phyloP scores from a whole-genome alignment of 2,113 vertebrate genomes.

The Clinocottus analis region DNA sequence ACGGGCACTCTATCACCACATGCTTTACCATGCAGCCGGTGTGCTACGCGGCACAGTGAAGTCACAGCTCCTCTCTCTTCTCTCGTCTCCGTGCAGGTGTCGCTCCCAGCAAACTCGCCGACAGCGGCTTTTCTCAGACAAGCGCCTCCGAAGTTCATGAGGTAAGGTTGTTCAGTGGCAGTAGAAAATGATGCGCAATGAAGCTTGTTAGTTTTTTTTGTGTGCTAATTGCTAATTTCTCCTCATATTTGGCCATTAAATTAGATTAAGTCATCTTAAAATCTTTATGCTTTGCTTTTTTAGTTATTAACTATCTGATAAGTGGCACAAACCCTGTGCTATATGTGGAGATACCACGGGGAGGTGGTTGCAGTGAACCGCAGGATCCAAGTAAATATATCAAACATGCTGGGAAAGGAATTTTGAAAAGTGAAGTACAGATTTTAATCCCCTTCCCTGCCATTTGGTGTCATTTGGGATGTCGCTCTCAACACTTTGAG shows the following conservation, averaged over 20 bases:
- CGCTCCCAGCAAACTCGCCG: constrained; percentile 33
- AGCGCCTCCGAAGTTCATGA: constrained; percentile 2
- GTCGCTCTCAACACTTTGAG: background rate
- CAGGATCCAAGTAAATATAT: background rate
- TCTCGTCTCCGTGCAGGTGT: constrained; percentile 42
- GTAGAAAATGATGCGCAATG: background rate
- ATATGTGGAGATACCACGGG: background rate
- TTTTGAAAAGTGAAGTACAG: background rate
- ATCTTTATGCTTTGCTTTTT: background rate
- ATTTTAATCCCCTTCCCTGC: background rate
- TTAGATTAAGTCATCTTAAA: background rate
- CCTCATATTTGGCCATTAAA: background rate
- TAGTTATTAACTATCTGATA: background rate
- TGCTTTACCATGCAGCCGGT: background rate
- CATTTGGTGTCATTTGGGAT: background rate
- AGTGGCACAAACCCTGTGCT: background rate
- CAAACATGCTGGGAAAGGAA: background rate
- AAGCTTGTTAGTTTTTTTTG: background rate
- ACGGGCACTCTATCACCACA: background rate
- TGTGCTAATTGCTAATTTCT: background rate
- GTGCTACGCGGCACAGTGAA: background rate
- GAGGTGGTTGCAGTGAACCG: background rate
- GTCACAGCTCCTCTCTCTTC: background rate
- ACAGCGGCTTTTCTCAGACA: constrained; percentile 33
- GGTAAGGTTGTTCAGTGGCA: constrained; percentile 29